Base-by-base conservation (phyloP, 2,888 invertebrate genomes). In the Lapara coniferarum region DNA sequence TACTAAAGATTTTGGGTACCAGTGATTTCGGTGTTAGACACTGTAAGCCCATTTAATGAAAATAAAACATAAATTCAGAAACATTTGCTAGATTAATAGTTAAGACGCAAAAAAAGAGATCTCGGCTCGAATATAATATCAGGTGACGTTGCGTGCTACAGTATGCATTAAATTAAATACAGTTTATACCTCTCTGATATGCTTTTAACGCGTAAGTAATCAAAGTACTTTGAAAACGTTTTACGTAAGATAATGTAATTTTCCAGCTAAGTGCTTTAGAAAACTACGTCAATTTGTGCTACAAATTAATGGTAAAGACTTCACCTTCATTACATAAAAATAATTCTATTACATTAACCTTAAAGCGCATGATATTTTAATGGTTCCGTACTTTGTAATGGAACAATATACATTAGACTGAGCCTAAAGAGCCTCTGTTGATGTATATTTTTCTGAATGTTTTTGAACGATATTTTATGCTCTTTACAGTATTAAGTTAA, bases 221-320 rank as follows among this genome's bases (percentile, higher is more conserved):
- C 55, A 55, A 19, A 55, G 55, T 10, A 10, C 55, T 55, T 55
- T 55, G 19, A 55, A 10, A 19, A 19, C 10, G 19, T 55, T 55
- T 19, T 55, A 19, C 10, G 10, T 16, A 10, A 19, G 55, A 19
- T 55, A 55, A 55, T 19, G 55, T 55, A 55, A 55, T 55, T 55
- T 55, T 55, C 55, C 19, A 55, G 55, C 19, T 55, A 55, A 55
- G 19, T 55, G 55, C 55, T 55, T 55, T 55, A 16, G 10, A 19
- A 55, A 55, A 55, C 10, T 55, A 53, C 53, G 16, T 53, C 52
- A 52, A 52, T 6, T 52, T 19, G 16, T 0, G 12, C 19, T 55
- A 55, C 8, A 55, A 55, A 55, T 19, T 19, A 10, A 10, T 16
- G 12, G n/a, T 19, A 55, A 55, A 55, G 1, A 51, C 55, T 19